A percentile compares a stretch with the other conserved stretches of the same genome.
Conservation (phyloP, 2,113 vertebrate genomes). For the Colaptes auratus region DNA sequence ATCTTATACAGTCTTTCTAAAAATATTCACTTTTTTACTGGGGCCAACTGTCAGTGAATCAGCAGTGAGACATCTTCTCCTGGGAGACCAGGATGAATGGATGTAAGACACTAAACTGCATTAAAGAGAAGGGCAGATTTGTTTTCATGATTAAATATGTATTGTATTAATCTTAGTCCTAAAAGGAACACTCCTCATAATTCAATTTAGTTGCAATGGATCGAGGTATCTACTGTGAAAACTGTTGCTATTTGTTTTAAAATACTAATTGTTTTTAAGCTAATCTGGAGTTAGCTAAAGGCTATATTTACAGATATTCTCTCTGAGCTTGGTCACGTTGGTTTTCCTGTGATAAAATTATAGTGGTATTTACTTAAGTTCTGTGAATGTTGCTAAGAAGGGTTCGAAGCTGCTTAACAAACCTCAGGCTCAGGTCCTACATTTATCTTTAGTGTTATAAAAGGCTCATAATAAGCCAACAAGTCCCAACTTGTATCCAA, state of each 20-base stretch:
- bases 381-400: neutral
- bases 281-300: neutral
- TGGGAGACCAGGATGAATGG: neutral
- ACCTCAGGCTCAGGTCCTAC: neutral
- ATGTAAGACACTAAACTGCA: neutral
- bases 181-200: neutral
- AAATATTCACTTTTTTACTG: neutral
- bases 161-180: neutral
- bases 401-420: neutral
- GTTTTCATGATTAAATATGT: neutral
- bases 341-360: slow-evolving; percentile 8
- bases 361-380: neutral
- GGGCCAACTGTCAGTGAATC: neutral
- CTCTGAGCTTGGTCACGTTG: neutral
- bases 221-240: neutral
- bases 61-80: neutral
- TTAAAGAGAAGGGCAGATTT: neutral
- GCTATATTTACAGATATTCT: neutral
- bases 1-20: neutral
- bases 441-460: neutral
- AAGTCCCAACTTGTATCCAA: neutral
- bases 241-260: neutral
- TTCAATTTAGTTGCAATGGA: neutral
- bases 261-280: neutral
- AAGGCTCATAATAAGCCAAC: neutral